Evolutionary conservation across 2,888 invertebrate genomes (phyloP).

Genomic region (Macrophya annulata): DNA sequence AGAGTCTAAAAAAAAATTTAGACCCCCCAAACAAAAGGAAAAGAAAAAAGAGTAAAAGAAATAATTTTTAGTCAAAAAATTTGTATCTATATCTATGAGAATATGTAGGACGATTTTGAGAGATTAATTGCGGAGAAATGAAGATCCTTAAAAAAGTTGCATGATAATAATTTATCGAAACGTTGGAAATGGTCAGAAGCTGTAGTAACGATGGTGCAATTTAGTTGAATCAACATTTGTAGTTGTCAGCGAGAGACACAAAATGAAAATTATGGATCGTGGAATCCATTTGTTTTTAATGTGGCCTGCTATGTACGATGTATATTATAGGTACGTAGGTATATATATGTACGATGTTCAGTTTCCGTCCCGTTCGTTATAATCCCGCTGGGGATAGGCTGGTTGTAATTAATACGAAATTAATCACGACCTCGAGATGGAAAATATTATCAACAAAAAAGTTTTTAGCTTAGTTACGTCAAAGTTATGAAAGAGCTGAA

Average conservation of each 20-base stretch:
- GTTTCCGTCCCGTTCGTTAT: neutral
- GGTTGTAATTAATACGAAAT: conserved; percentile 5
- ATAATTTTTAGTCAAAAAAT: neutral
- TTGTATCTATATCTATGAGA: neutral
- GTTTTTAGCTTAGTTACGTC: neutral
- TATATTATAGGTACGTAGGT: no score
- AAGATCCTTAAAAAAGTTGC: neutral
- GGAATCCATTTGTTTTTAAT: conserved; percentile 1
- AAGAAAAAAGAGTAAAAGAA: neutral
- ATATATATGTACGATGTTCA: neutral
- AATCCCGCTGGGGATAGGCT: neutral
- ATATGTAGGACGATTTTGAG: neutral
- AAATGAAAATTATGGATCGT: conserved; percentile 28
- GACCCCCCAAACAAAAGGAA: neutral
- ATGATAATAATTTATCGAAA: conserved; percentile 17
- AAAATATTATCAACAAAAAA: neutral
- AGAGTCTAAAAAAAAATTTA: neutral
- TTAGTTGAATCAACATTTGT: conserved; percentile 50
- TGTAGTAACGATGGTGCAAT: conserved; percentile 36
- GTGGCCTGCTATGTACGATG: neutral
- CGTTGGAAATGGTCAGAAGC: neutral
- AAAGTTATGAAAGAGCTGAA: neutral
- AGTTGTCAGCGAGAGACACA: conserved; percentile 41
- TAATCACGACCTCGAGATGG: neutral
- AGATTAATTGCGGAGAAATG: neutral